phyloP scores from a whole-genome alignment of 2,888 invertebrate species.

The Acleris sparsana region DNA sequence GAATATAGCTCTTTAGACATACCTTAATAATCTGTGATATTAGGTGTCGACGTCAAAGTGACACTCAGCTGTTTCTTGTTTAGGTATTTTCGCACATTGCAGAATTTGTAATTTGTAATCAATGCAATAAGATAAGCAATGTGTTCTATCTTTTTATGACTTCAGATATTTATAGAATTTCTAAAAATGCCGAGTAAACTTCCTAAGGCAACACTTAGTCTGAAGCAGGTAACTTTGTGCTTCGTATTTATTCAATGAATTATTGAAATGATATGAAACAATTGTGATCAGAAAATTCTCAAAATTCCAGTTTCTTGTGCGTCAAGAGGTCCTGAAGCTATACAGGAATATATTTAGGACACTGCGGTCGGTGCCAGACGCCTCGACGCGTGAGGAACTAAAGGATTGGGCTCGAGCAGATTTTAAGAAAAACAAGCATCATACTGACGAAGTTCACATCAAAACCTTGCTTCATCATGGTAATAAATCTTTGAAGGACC shows the following conservation, averaged over 20 bases:
- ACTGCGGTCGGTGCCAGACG: conserved; percentile 86
- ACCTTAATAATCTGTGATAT: no score
- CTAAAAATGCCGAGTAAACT: conserved; percentile 67
- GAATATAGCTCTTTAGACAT: no score
- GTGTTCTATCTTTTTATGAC: neutral
- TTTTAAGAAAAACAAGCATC: conserved; percentile 87
- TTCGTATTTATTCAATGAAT: neutral
- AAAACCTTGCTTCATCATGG: conserved; percentile 89
- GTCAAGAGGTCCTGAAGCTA: conserved; percentile 90
- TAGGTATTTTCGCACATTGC: neutral
- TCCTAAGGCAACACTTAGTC: conserved; percentile 75
- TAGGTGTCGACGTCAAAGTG: conserved; percentile 1
- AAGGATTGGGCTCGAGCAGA: conserved; percentile 89
- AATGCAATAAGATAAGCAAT: neutral
- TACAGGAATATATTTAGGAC: conserved; percentile 89
- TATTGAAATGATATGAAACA: neutral
- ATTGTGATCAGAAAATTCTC: neutral
- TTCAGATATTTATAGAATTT: neutral
- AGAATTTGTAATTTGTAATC: neutral
- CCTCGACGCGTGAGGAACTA: conserved; percentile 85
- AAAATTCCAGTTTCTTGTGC: conserved; percentile 88
- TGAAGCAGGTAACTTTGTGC: conserved; percentile 82
- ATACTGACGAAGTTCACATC: conserved; percentile 88
- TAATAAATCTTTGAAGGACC: conserved; percentile 86
- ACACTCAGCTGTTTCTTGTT: conserved; percentile 8